A percentile compares a stretch with the other conserved stretches of the same genome.
phyloP scores from a whole-genome alignment of 1,140 invertebrate genomes.

The Caenorhabditis remanei region DNA sequence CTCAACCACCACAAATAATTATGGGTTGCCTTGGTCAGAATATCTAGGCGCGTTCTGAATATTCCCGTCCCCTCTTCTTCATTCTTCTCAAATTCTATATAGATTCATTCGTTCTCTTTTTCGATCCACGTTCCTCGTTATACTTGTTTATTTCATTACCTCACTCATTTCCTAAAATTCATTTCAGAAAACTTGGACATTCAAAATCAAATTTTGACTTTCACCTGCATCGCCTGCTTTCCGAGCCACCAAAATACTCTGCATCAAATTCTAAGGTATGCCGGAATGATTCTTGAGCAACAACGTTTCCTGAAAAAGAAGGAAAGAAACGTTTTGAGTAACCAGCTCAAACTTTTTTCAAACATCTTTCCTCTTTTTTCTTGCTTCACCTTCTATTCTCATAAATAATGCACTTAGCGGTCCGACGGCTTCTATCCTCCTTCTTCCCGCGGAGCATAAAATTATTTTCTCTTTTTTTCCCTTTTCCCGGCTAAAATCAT shows the following conservation, averaged over 20 bases:
- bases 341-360: neutral
- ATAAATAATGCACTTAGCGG: slow-evolving; percentile 44
- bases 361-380: slow-evolving; percentile 18
- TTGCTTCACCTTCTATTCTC: slow-evolving; percentile 26
- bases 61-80: no score
- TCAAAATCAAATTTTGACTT: neutral
- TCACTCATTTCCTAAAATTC: neutral
- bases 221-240: neutral
- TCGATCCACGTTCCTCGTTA: no score
- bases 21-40: no score
- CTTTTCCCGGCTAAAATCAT: slow-evolving; percentile 1
- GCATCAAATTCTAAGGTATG: neutral
- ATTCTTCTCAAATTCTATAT: no score
- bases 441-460: neutral
- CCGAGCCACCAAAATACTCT: neutral
- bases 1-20: no score
- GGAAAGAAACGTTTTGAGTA: neutral
- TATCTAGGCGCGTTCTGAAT: no score
- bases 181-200: neutral
- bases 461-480: neutral
- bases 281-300: neutral
- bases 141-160: no score
- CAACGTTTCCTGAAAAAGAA: neutral
- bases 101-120: no score
- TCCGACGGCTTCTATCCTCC: neutral